Percentiles rank a stretch among this genome's conserved stretches.
phyloP scores from a whole-genome alignment of 2,888 invertebrate genomes.

The Folsomia manolachei region DNA sequence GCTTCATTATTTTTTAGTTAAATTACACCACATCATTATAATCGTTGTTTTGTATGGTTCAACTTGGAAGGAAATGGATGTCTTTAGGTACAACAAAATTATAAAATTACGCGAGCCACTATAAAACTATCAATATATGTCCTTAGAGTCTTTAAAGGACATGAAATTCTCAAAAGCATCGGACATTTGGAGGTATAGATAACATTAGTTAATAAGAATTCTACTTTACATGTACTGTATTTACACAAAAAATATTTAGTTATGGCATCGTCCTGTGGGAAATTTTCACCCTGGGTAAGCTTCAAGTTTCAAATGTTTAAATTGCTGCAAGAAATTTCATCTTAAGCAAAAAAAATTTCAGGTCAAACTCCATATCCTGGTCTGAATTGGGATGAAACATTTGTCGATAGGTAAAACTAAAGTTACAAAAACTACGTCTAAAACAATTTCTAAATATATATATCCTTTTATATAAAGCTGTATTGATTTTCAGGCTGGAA shows the following conservation, averaged over 20 bases:
- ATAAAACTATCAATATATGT: constrained; percentile 35
- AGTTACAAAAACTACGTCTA: no score
- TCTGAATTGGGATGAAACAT: constrained; percentile 28
- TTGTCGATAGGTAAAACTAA: no score
- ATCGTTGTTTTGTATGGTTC: no score
- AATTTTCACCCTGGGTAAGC: constrained; percentile 24
- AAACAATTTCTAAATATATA: no score
- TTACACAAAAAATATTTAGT: neutral
- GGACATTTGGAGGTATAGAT: constrained; percentile 36
- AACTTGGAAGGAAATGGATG: constrained; percentile 19
- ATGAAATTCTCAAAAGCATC: constrained; percentile 38
- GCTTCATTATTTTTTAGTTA: neutral
- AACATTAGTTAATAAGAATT: neutral
- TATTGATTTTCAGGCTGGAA: constrained; percentile 25
- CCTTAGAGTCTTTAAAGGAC: constrained; percentile 33
- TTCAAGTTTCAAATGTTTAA: neutral
- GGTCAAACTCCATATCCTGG: constrained; percentile 39
- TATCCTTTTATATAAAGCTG: no score
- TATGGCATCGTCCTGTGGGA: constrained; percentile 31
- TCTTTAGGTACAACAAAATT: constrained; percentile 8
- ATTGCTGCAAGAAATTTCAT: neutral
- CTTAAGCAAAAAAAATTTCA: neutral
- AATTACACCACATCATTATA: neutral
- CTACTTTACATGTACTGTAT: neutral
- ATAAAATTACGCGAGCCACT: constrained; percentile 4